A percentile compares a stretch with the other conserved stretches of the same genome.
Conservation (phyloP, 2,113 vertebrate species). For the Malurus alboscapulatus region DNA sequence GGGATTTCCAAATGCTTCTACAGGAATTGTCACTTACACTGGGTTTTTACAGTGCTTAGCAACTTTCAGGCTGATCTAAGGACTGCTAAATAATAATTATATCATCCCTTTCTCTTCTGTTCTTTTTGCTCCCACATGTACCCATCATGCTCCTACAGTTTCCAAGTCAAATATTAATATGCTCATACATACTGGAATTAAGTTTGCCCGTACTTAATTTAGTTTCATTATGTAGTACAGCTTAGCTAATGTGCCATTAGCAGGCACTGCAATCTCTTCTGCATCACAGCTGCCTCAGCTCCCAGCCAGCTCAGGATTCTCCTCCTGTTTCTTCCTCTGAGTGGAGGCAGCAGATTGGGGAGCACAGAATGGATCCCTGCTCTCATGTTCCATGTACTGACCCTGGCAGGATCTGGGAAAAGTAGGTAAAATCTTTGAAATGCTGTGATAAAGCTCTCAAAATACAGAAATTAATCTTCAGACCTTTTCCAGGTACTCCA, state of each 20-base stretch:
- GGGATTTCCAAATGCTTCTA: neutral
- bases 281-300: neutral
- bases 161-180: neutral
- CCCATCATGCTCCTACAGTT: neutral
- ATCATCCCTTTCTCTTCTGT: neutral
- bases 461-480: neutral
- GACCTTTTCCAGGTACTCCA: neutral
- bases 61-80: neutral
- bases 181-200: neutral
- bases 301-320: neutral
- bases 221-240: neutral
- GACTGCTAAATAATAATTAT: constrained; percentile 7
- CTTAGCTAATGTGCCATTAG: neutral
- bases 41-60: neutral
- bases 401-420: neutral
- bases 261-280: neutral
- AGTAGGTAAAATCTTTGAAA: neutral
- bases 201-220: neutral
- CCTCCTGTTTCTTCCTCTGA: neutral
- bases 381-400: neutral
- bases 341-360: neutral
- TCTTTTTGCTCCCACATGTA: constrained; percentile 14
- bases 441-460: neutral
- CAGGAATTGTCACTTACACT: neutral
- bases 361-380: neutral